Conservation (phyloP, 1,140 invertebrate genomes). For the Popillia japonica region DNA sequence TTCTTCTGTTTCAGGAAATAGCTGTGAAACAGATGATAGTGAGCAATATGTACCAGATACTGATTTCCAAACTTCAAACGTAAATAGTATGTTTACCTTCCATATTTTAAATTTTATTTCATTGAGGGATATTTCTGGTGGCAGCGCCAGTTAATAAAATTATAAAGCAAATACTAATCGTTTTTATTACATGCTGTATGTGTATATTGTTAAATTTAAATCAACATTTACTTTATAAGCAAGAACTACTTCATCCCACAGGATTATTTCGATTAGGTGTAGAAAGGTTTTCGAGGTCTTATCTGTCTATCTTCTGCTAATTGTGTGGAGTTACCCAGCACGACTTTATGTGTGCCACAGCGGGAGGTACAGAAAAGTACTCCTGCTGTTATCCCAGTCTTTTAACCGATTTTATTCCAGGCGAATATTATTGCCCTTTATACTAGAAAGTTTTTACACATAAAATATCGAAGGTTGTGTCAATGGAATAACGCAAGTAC, state of each 20-base stretch:
- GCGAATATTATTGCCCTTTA: background rate
- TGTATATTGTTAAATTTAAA: background rate
- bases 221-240: background rate
- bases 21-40: slow-evolving; percentile 58
- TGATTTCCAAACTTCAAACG: slow-evolving; percentile 47
- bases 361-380: background rate
- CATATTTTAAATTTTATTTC: too few species aligned
- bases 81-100: slow-evolving; percentile 33
- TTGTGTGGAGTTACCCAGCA: slow-evolving; percentile 38
- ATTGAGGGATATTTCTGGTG: background rate
- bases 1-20: slow-evolving; percentile 53
- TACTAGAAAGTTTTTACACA: too few species aligned
- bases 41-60: slow-evolving; percentile 58
- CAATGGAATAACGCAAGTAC: too few species aligned
- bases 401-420: slow-evolving; percentile 24
- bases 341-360: slow-evolving; percentile 26
- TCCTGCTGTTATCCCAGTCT: slow-evolving; percentile 24
- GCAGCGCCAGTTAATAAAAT: background rate
- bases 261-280: too few species aligned
- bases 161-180: background rate
- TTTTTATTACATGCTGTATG: too few species aligned
- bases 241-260: too few species aligned
- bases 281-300: background rate
- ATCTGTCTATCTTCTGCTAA: slow-evolving; percentile 15
- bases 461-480: too few species aligned